Percentiles rank a stretch among this genome's conserved stretches.
Conservation (phyloP, 2,113 vertebrate genomes). For the Pseudopodoces humilis region DNA sequence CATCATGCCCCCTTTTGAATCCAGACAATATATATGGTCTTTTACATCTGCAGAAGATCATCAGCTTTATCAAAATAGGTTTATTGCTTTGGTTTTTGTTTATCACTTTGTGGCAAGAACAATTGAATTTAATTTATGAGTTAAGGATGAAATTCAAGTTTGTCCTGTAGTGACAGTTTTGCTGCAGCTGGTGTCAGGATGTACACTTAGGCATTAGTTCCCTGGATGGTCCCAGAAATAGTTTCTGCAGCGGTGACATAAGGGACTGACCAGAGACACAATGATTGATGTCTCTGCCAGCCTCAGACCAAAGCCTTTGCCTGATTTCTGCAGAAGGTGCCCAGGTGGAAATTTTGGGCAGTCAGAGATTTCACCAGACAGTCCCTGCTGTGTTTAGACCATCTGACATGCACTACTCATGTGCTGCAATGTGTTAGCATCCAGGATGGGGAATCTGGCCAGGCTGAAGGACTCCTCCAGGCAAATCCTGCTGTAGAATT, state of each 20-base stretch:
- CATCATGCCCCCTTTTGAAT: neutral
- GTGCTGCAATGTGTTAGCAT: neutral
- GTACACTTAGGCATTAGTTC: neutral
- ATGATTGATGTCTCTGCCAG: neutral
- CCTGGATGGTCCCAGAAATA: neutral
- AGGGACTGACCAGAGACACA: neutral
- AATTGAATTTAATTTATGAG: neutral
- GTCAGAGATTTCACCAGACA: neutral
- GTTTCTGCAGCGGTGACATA: neutral
- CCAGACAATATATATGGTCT: neutral
- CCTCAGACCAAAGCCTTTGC: neutral
- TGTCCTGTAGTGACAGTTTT: neutral
- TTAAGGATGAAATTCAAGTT: neutral
- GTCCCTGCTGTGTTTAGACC: neutral
- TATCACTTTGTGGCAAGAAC: neutral
- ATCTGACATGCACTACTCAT: neutral
- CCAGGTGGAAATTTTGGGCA: neutral
- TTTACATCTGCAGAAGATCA: neutral
- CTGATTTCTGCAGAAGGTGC: neutral
- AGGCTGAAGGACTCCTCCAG: neutral
- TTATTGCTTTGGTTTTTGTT: neutral
- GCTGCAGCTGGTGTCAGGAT: neutral
- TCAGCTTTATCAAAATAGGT: neutral
- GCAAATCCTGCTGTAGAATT: neutral
- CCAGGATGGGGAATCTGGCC: neutral